Conservation (phyloP, 2,888 invertebrate genomes). For the Uropetala carovei region DNA sequence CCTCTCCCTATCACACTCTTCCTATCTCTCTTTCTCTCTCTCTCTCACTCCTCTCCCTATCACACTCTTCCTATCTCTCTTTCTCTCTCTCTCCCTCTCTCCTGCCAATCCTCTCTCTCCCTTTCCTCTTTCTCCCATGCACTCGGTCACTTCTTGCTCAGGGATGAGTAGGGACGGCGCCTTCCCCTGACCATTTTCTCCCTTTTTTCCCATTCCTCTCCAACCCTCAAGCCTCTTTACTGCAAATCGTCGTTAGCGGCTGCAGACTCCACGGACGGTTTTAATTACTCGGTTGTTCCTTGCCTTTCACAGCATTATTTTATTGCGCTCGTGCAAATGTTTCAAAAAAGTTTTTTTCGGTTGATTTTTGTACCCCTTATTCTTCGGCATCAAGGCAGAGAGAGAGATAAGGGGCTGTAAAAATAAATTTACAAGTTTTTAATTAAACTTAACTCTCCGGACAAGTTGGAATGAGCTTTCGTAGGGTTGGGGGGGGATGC, state of each 20-base stretch:
- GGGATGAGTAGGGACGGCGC: background rate
- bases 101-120: background rate
- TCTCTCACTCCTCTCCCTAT: background rate
- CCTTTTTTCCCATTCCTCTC: background rate
- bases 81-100: background rate
- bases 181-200: background rate
- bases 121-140: background rate
- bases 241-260: background rate
- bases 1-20: background rate
- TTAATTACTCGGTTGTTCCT: constrained; percentile 42
- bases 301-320: constrained; percentile 45
- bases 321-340: background rate
- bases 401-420: constrained; percentile 2
- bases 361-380: background rate
- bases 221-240: background rate
- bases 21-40: background rate
- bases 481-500: background rate
- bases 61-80: background rate
- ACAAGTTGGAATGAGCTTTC: background rate
- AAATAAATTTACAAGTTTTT: constrained; percentile 62
- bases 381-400: background rate
- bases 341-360: background rate
- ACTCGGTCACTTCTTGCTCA: background rate
- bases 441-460: constrained; percentile 37
- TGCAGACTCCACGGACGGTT: background rate